Evolutionary conservation across 2,797 vertebrate species (phyloP).

Genomic region (Argentina silus): DNA sequence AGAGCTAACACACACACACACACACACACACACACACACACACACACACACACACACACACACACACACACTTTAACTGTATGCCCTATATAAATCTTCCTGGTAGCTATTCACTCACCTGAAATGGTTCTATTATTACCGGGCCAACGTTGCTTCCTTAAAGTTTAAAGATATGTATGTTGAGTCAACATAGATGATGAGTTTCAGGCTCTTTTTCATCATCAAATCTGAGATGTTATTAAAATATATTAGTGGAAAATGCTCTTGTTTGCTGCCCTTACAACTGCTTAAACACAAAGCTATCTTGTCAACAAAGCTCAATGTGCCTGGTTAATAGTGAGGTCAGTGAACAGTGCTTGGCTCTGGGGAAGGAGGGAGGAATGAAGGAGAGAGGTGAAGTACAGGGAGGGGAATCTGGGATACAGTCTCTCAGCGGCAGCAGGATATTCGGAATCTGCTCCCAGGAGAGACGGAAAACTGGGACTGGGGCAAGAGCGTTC

Average conservation of each 20-base stretch:
- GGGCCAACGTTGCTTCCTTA: too few relatives aligned
- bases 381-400: slow-evolving; percentile 3
- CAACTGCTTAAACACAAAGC: slow-evolving; percentile 27
- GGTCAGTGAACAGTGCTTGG: slow-evolving; percentile 34
- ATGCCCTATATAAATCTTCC: too few relatives aligned
- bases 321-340: slow-evolving; percentile 20
- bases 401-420: slow-evolving; percentile 21
- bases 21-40: background rate
- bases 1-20: slow-evolving; percentile 16
- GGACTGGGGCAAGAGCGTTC: slow-evolving; percentile 4
- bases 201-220: background rate
- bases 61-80: background rate
- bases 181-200: background rate
- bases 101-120: too few relatives aligned
- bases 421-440: slow-evolving; percentile 14
- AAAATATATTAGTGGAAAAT: background rate
- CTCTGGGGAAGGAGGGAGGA: slow-evolving; percentile 11
- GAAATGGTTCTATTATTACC: too few relatives aligned
- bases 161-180: too few relatives aligned
- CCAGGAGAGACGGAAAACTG: slow-evolving; percentile 8
- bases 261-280: background rate
- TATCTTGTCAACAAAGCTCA: slow-evolving; percentile 42
- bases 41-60: background rate
- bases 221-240: background rate
- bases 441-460: slow-evolving; percentile 29